Percentiles rank a stretch among this genome's conserved stretches.
Evolutionary conservation across 2,113 vertebrate species (phyloP).

Genomic region (Ibidorhyncha struthersii): DNA sequence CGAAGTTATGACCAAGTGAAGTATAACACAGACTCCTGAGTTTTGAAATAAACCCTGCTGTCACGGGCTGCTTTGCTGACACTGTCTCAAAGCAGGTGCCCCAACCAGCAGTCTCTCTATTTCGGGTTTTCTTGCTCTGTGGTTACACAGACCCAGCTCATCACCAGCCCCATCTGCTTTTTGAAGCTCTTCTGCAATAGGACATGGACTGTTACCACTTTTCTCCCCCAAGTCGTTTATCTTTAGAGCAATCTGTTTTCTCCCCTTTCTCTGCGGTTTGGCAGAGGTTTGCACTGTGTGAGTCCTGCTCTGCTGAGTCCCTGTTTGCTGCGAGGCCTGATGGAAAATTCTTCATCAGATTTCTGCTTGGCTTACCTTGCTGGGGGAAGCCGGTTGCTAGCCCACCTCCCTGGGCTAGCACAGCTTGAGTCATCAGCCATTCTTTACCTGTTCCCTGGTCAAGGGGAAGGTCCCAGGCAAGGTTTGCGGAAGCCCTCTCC

Average conservation of each 20-base stretch:
- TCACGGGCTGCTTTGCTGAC: not conserved
- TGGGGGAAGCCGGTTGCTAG: not conserved
- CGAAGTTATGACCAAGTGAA: not conserved
- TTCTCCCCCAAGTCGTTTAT: not conserved
- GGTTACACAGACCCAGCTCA: not conserved
- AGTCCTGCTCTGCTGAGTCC: not conserved
- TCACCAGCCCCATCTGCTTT: not conserved
- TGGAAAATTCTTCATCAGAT: not conserved
- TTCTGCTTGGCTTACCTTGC: not conserved
- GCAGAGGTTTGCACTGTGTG: not conserved
- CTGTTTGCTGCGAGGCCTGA: not conserved
- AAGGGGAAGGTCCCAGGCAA: not conserved
- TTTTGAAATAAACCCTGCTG: not conserved
- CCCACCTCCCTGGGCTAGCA: not conserved
- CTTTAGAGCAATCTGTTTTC: not conserved
- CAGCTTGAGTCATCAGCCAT: not conserved
- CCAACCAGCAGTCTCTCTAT: not conserved
- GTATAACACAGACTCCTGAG: not conserved
- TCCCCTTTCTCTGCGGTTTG: not conserved
- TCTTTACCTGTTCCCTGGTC: not conserved
- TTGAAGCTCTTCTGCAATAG: not conserved
- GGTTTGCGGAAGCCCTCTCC: not conserved
- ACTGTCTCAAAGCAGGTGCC: not conserved
- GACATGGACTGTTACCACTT: not conserved
- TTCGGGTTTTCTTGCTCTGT: not conserved